Base-by-base conservation (phyloP, 2,113 vertebrate species). In the Bubo scandiacus region DNA sequence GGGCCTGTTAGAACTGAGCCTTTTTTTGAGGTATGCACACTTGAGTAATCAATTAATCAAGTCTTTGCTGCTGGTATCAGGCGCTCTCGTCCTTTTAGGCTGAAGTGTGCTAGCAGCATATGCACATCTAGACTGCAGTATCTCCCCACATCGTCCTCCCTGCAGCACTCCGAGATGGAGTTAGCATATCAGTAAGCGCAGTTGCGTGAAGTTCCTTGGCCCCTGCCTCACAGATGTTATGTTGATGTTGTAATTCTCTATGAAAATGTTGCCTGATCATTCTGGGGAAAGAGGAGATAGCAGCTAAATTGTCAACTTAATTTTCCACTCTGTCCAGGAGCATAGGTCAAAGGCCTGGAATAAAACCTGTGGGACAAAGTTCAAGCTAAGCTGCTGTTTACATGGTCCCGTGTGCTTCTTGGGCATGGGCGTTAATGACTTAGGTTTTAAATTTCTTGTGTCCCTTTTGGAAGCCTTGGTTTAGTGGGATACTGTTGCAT, bases 341-440 rank as follows among this genome's bases (percentile, higher is more conserved):
- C 34, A 6, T 40, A 49, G 90, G 96, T 92, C 94, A 92, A 38
- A 81, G 88, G 62, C 49, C 83, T 94, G 91, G 88, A 94, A 81
- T 93, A 75, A 94, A 95, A 95, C 65, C 57, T 84, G 72, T 84
- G 52, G 80, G 94, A 66, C 92, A 95, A 92, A 95, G 95, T 88
- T 95, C 92, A 95, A 30, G 68, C 36, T 10, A 7, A 13, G 77
- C 91, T 66, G 68, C 62, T 95, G 66, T 68, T 91, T 75, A 90
- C 43, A 4, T 52, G 66, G 16, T 42, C 68, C 54, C 34, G 23
- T 2, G 0, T 66, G 66, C 65, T 71, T 27, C 78, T 87, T 57
- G 77, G 42, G 13, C 84, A 72, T 5, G 61, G 73, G 43, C 70
- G 79, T 68, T 88, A 87, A 92, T 94, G 59, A 32, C 55, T 66